Base-by-base conservation (phyloP, 2,797 vertebrate genomes). In the Meriones psammophilus region DNA sequence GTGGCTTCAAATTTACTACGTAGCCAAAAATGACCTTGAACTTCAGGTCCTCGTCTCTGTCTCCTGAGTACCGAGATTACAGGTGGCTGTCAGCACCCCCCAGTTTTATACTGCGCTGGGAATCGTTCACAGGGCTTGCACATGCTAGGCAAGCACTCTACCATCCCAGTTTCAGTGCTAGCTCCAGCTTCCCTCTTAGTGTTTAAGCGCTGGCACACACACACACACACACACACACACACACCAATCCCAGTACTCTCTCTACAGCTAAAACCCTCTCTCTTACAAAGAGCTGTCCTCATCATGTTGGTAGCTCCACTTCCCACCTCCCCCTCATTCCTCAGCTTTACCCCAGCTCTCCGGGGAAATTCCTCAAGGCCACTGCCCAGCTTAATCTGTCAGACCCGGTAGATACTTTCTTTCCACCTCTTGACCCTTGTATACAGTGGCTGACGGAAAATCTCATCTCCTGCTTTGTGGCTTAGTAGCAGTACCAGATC, bases 301-400 rank as follows among this genome's bases (percentile, higher is more conserved):
- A 36, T 33, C 5, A 0, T 46, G 5, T 28, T 26, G 4, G 30
- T 18, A 28, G 69, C 15, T 81, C 74, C 5, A 33, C n/a, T 50
- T 85, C 28, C 71, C 84, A 33, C 54, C 58, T 91, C 89, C 80
- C 54, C 46, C 71, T 81, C 46, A 30, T 68, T 84, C 54, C 62
- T 68, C 58, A 33, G 18, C n/a, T 87, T 94, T 50, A 74, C 28
- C 50, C 78, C 73, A 83, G 20, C 50, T 36, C 76, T 87, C 68
- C 56, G 68, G 54, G 3, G 58, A 84, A 96, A 81, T 71, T 69
- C 89, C 39, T 88, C 81, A 89, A 95, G 92, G 95, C 73, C 81
- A 60, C 71, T 77, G 76, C n/a, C 3, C 12, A 58, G 14, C 71
- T 93, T 88, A 78, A 36, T 30, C 64, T 69, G 86, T 86, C 74